Evolutionary conservation across 35 echinoderm and acorn worm genomes (phyloP), one percentile per base, ranked within the genome.

Genomic region (Chiridota heheva): DNA sequence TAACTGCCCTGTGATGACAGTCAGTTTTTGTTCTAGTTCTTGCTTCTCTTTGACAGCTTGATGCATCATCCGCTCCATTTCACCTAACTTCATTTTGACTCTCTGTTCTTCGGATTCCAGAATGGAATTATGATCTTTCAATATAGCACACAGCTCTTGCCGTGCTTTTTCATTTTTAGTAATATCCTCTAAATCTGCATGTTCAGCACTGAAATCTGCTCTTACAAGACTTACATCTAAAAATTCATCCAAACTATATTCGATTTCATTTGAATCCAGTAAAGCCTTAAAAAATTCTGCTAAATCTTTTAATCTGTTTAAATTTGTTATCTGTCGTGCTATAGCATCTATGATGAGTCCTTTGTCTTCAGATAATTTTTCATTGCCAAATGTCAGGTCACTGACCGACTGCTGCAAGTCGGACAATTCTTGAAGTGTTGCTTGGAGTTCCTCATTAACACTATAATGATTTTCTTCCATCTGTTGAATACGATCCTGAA

Each of bases 401-500:
- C 51, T 88, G 7, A 92, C 82, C 30, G 75, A 84, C 30, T 98
- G 89, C 47, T 98, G 95, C 25, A 98, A 60, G 34, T 97, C 95
- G 47, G 85, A 83, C 30, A 98, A 81, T 83, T 98, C 95, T 48
- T 98, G 90, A 15, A 98, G 55, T 3, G 95, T 92, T 1, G 95
- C 95, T 73, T 98, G 95, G 20, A 98, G 69, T 43, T 98, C 95
- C 62, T 98, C 95, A 82, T 92, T 98, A 5, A 98, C 95, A 33
- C 84, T 91, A 66, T 98, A 88, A 81, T 98, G 95, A 57, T 91
- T 98, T 58, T 98, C 95, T 55, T 98, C 95, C 93, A 97, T 98
- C 81, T 92, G 95, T 63, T 88, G 95, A 58, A 98, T 98, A 43
- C 95, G 83, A 62, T 98, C 89, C 49, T 98, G 95, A 30, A 98